Percentiles rank a stretch among this genome's conserved stretches.
Evolutionary conservation across 2,888 invertebrate genomes (phyloP).

Genomic region (Itoplectis maculator): DNA sequence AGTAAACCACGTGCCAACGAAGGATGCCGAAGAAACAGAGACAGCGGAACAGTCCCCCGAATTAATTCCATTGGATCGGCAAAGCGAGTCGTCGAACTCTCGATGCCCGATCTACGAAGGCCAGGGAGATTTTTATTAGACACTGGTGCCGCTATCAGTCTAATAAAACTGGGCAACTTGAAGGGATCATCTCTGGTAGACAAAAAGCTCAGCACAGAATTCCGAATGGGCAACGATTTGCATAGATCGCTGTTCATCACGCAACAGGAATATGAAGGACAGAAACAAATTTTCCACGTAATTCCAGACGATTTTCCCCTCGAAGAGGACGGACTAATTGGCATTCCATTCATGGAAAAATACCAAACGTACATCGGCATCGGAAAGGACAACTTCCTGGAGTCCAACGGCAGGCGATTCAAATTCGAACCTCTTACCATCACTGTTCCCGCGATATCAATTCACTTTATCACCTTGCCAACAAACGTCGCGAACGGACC

Average conservation of each 20-base stretch:
- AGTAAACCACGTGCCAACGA: conserved; percentile 3
- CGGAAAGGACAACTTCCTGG: neutral
- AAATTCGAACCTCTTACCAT: neutral
- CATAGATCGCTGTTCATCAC: conserved; percentile 22
- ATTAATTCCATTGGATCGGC: conserved; percentile 18
- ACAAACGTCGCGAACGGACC: conserved; percentile 14
- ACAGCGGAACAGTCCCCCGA: neutral
- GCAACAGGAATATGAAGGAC: conserved; percentile 2
- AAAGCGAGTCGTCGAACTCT: conserved; percentile 29
- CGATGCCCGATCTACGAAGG: neutral
- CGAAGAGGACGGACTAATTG: conserved; percentile 29
- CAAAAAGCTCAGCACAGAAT: neutral
- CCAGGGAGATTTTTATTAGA: conserved; percentile 34
- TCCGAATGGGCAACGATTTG: conserved; percentile 25
- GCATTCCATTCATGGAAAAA: conserved; percentile 28
- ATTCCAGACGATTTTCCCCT: conserved; percentile 40
- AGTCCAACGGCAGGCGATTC: neutral
- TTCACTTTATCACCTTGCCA: neutral
- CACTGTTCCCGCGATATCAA: conserved; percentile 7
- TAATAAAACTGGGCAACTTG: neutral
- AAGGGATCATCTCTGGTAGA: neutral
- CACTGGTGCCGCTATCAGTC: conserved; percentile 12
- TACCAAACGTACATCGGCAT: conserved; percentile 32
- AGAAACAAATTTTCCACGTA: conserved; percentile 24
- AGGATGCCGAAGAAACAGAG: neutral